Conservation (phyloP, 2,797 vertebrate species). For the Clarias laeviceps region DNA sequence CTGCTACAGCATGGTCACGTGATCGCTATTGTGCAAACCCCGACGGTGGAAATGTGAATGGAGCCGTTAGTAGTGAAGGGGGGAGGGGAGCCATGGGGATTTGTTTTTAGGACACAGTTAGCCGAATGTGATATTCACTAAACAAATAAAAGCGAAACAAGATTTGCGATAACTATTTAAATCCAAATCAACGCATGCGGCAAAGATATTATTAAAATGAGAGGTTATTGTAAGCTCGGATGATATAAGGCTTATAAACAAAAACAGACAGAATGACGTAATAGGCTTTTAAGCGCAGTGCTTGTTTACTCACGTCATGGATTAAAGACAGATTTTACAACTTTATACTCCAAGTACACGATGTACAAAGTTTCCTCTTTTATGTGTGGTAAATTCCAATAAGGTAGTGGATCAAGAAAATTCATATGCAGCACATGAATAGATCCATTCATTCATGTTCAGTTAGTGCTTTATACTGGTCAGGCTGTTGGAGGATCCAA, state of each 20-base stretch:
- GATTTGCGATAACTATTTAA: neutral
- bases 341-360: neutral
- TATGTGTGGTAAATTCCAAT: neutral
- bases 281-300: constrained; percentile 28
- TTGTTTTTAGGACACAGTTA: constrained; percentile 55
- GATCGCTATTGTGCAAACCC: constrained; percentile 66
- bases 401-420: neutral
- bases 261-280: constrained; percentile 43
- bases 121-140: constrained; percentile 10
- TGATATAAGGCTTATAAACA: constrained; percentile 36
- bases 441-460: neutral
- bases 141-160: constrained; percentile 6
- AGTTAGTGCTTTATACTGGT: neutral
- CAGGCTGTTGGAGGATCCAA: neutral
- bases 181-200: neutral
- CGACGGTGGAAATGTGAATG: constrained; percentile 60
- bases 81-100: constrained; percentile 41
- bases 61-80: constrained; percentile 46
- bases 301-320: constrained; percentile 35
- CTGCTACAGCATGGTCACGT: constrained; percentile 69
- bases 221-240: constrained; percentile 1
- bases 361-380: neutral
- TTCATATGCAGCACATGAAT: neutral
- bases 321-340: neutral
- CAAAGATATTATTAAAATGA: neutral